phyloP scores from a whole-genome alignment of 2,888 invertebrate genomes.

The Apotomis turbidana region DNA sequence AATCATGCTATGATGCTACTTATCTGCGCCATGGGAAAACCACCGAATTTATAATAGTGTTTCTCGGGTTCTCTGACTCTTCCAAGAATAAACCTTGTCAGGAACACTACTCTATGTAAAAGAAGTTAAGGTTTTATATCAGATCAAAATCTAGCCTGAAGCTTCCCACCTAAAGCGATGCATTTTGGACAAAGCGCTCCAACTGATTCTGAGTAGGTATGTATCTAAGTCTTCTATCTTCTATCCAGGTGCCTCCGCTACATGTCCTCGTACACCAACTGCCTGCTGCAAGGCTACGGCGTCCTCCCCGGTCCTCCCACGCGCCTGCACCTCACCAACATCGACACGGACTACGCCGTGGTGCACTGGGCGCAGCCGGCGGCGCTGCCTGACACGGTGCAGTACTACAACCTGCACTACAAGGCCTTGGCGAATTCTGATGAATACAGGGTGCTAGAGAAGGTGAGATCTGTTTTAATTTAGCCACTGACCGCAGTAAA shows the following conservation, averaged over 20 bases:
- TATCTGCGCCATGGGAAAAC: too few relatives aligned
- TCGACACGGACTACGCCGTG: slow-evolving; percentile 90
- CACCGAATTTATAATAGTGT: too few relatives aligned
- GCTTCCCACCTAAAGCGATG: too few relatives aligned
- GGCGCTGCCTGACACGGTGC: slow-evolving; percentile 88
- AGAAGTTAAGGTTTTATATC: too few relatives aligned
- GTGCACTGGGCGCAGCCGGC: slow-evolving; percentile 91
- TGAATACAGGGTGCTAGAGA: slow-evolving; percentile 83
- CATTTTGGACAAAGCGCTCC: too few relatives aligned
- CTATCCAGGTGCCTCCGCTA: slow-evolving; percentile 87
- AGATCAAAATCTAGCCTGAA: too few relatives aligned
- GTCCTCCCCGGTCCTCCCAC: slow-evolving; percentile 90
- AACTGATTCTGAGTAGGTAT: background rate
- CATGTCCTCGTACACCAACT: slow-evolving; percentile 92
- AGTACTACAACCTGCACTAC: slow-evolving; percentile 85
- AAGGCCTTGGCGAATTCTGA: slow-evolving; percentile 80
- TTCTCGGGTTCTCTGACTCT: too few relatives aligned
- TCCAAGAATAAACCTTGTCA: too few relatives aligned
- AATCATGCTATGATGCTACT: too few relatives aligned
- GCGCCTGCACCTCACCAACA: slow-evolving; percentile 87
- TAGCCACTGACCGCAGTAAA: too few relatives aligned
- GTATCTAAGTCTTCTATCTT: background rate
- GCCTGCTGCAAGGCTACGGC: slow-evolving; percentile 92
- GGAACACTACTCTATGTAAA: too few relatives aligned
- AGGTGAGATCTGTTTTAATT: slow-evolving; percentile 58